Percentiles rank a stretch among this genome's conserved stretches.
Conservation (phyloP, 2,113 vertebrate genomes). For the Colius striatus region DNA sequence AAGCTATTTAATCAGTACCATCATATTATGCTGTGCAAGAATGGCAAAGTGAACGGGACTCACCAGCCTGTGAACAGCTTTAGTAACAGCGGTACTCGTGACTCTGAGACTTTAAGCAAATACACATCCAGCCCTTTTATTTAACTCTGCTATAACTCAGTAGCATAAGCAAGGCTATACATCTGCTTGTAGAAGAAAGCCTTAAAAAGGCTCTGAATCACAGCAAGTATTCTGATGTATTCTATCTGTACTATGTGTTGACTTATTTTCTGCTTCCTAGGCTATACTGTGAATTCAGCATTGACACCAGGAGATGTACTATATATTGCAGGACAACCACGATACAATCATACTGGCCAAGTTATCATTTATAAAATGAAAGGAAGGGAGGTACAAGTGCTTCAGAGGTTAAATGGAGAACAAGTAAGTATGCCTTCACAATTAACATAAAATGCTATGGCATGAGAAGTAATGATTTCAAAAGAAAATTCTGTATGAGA, state of each 20-base stretch:
- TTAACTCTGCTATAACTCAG: not conserved
- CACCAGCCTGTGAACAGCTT: not conserved
- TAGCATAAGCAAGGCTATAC: not conserved
- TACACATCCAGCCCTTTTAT: not conserved
- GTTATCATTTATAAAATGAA: constrained; percentile 87
- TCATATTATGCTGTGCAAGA: not conserved
- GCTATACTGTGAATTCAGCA: constrained; percentile 92
- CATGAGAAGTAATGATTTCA: not conserved
- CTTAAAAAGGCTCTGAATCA: not conserved
- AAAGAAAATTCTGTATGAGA: not conserved
- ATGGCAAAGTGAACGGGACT: not conserved
- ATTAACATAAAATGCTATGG: not conserved
- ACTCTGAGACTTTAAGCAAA: not conserved
- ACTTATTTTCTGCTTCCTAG: constrained; percentile 68
- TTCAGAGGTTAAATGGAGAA: constrained; percentile 89
- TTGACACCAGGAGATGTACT: constrained; percentile 78
- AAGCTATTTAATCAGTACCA: not conserved
- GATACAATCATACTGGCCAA: constrained; percentile 95
- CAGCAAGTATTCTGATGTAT: not conserved
- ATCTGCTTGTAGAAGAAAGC: not conserved
- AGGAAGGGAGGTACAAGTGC: constrained; percentile 70
- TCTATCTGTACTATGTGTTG: not conserved
- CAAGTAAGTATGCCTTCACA: constrained; percentile 78
- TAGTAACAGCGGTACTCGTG: not conserved
- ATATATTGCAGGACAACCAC: constrained; percentile 91